These are phyloP conservation scores for Empis livida DNA, from an alignment of 2,888 invertebrate genomes.

Conservation along the genomic window DNA sequence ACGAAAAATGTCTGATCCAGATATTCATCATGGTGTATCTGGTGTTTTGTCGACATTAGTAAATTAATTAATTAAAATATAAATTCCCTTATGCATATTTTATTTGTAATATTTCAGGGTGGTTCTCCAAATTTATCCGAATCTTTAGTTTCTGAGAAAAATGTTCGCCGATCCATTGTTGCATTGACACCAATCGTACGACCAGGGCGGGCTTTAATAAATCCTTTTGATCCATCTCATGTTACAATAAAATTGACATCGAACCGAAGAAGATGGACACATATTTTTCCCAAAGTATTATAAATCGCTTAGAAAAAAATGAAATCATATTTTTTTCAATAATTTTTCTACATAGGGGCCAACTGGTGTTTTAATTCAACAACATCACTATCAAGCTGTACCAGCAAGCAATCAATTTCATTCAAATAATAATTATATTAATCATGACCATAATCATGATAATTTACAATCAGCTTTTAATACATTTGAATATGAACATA, in stretches of 20 bases:
- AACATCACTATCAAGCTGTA: slow-evolving; percentile 83
- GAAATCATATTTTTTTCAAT: neutral
- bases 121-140: slow-evolving; percentile 30
- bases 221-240: slow-evolving; percentile 96
- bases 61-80: slow-evolving; percentile 3
- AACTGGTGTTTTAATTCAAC: slow-evolving; percentile 80
- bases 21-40: slow-evolving; percentile 61
- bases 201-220: slow-evolving; percentile 80
- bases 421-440: slow-evolving; percentile 16
- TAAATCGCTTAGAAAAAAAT: too few species aligned
- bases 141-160: slow-evolving; percentile 31
- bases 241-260: slow-evolving; percentile 93
- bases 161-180: slow-evolving; percentile 27
- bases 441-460: slow-evolving; percentile 19
- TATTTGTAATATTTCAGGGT: slow-evolving; percentile 15
- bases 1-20: slow-evolving; percentile 79
- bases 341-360: slow-evolving; percentile 51
- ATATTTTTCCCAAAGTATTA: slow-evolving; percentile 78
- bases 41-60: slow-evolving; percentile 41
- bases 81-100: too few species aligned
- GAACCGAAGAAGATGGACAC: slow-evolving; percentile 92
- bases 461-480: slow-evolving; percentile 22
- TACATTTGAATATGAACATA: slow-evolving; percentile 28
- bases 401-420: slow-evolving; percentile 42
- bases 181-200: slow-evolving; percentile 43